Conservation (phyloP, 2,797 vertebrate genomes). For the Sebastes minor region DNA sequence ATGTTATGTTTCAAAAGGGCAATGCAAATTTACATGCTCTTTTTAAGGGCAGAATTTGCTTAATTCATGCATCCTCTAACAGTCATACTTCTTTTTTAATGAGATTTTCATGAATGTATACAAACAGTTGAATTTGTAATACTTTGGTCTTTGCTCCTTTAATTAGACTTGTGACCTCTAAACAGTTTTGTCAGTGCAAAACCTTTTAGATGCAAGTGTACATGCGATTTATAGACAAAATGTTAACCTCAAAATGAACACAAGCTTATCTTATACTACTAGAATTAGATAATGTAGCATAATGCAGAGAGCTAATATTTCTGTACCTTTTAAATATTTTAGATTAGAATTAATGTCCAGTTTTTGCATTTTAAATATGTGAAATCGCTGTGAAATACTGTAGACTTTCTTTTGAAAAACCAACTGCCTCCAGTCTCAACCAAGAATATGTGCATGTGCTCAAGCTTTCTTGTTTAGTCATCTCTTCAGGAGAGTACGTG, state of each 20-base stretch:
- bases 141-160: conserved; percentile 15
- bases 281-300: background rate
- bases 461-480: conserved; percentile 48
- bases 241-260: background rate
- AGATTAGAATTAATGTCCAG: background rate
- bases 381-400: background rate
- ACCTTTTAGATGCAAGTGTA: background rate
- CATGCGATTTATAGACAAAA: background rate
- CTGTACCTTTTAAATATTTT: background rate
- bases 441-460: background rate
- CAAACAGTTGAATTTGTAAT: conserved; percentile 33
- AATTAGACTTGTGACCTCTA: conserved; percentile 2
- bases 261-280: background rate
- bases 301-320: background rate
- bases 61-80: conserved; percentile 48
- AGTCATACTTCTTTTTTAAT: conserved; percentile 29
- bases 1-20: conserved; percentile 46
- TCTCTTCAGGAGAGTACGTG: conserved; percentile 45
- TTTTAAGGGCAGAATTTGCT: conserved; percentile 61
- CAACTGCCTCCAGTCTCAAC: background rate
- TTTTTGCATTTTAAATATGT: background rate
- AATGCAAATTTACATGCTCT: conserved; percentile 38
- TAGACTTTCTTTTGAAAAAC: background rate
- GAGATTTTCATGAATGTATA: conserved; percentile 26
- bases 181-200: background rate